A percentile compares a stretch with the other conserved stretches of the same genome.
These are phyloP conservation scores for Fulmarus glacialis DNA, from an alignment of 2,113 vertebrate species.

Conservation along the genomic window DNA sequence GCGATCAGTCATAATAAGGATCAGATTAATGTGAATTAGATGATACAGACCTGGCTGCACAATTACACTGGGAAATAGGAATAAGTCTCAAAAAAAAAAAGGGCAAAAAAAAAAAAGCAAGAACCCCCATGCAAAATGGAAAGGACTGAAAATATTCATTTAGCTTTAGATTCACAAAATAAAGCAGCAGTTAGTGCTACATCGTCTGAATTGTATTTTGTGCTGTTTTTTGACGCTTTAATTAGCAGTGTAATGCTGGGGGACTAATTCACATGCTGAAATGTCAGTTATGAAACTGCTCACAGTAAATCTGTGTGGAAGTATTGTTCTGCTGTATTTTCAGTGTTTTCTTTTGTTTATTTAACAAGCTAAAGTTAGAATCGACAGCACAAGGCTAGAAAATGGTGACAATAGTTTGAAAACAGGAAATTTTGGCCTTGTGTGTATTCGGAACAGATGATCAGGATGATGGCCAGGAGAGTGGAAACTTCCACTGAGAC, in stretches of 20 bases:
- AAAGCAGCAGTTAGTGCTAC: not conserved
- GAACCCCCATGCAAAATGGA: not conserved
- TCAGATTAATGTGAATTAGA: not conserved
- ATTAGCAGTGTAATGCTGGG: not conserved
- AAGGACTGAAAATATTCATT: not conserved
- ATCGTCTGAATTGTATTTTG: not conserved
- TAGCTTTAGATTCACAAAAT: not conserved
- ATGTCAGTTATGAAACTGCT: not conserved
- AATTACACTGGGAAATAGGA: not conserved
- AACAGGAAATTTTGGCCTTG: conserved; percentile 96
- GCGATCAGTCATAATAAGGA: not conserved
- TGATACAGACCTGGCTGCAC: not conserved
- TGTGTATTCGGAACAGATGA: conserved; percentile 95
- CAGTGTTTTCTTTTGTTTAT: conserved; percentile 76
- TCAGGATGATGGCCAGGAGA: conserved; percentile 92
- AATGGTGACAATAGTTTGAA: conserved; percentile 92
- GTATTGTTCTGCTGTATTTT: conserved; percentile 65
- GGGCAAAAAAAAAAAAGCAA: not conserved
- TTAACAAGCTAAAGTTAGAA: conserved; percentile 90
- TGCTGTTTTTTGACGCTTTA: not conserved
- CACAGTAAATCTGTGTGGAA: not conserved
- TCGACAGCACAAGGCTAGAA: conserved; percentile 77
- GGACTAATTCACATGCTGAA: not conserved
- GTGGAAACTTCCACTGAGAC: conserved; percentile 95
- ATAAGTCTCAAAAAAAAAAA: not conserved